These are phyloP conservation scores for Gymnoscopelus braueri DNA, from an alignment of 2,797 vertebrate genomes.

Conservation along the genomic window DNA sequence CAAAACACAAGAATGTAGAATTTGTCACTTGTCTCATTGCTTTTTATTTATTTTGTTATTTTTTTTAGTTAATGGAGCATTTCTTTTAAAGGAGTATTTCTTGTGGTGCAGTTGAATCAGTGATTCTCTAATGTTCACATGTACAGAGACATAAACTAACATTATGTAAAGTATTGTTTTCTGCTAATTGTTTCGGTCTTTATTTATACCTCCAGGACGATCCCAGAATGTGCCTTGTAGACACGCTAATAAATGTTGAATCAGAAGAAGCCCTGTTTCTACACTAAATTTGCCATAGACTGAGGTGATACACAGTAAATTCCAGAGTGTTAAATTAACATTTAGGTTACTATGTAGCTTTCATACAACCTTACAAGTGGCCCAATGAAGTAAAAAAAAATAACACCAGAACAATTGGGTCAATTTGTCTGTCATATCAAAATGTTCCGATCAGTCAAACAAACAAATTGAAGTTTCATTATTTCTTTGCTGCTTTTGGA, in stretches of 20 bases:
- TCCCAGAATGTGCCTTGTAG: constrained; percentile 81
- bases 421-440: constrained; percentile 49
- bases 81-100: constrained; percentile 56
- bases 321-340: too few species aligned
- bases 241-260: constrained; percentile 75
- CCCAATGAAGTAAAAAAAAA: constrained; percentile 23
- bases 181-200: constrained; percentile 64
- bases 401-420: constrained; percentile 32
- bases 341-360: constrained; percentile 19
- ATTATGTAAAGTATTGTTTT: constrained; percentile 52
- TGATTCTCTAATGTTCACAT: constrained; percentile 67
- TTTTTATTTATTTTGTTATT: constrained; percentile 15
- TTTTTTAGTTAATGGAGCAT: constrained; percentile 44
- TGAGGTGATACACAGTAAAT: constrained; percentile 14
- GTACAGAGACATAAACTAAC: constrained; percentile 70
- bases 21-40: constrained; percentile 28
- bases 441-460: constrained; percentile 44
- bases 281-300: constrained; percentile 48
- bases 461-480: constrained; percentile 37
- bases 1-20: constrained; percentile 67
- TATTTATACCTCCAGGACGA: constrained; percentile 81
- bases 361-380: constrained; percentile 41
- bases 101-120: constrained; percentile 52
- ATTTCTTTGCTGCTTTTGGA: constrained; percentile 64
- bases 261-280: constrained; percentile 70